phyloP scores from a whole-genome alignment of 2,797 vertebrate genomes.

The Alauda arvensis region DNA sequence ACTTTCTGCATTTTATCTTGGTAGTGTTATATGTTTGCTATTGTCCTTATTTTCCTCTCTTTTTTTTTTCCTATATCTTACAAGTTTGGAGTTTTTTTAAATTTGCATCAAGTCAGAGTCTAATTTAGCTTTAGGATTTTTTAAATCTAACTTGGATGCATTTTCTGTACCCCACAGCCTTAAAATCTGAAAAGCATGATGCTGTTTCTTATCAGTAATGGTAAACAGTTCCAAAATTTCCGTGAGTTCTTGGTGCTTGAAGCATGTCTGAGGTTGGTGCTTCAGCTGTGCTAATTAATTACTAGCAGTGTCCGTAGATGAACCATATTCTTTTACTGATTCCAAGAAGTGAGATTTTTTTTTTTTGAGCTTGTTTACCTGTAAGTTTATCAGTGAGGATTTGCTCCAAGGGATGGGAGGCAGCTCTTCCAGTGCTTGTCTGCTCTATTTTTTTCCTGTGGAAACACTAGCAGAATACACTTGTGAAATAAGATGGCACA shows the following conservation, averaged over 20 bases:
- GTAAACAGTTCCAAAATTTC: not conserved
- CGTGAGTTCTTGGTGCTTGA: not conserved
- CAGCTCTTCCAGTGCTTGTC: not conserved
- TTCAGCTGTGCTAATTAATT: not conserved
- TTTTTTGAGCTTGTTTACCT: not conserved
- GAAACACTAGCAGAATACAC: not conserved
- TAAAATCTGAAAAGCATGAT: not conserved
- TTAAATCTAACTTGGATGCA: not conserved
- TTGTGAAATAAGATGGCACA: not conserved
- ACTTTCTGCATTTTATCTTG: not conserved
- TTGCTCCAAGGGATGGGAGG: not conserved
- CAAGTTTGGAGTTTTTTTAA: not conserved
- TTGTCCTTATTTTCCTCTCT: not conserved
- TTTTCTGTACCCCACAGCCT: not conserved
- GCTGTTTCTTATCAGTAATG: not conserved
- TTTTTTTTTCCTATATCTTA: not conserved
- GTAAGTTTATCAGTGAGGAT: not conserved
- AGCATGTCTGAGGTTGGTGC: not conserved
- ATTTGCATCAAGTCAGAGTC: not conserved
- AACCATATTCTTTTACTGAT: not conserved
- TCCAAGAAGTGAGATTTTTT: not conserved
- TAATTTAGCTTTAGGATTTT: not conserved
- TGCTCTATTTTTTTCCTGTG: not conserved
- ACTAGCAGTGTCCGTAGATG: not conserved
- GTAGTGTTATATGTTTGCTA: not conserved